Base-by-base conservation (phyloP, 2,888 invertebrate genomes). In the Frankliniella intonsa region DNA sequence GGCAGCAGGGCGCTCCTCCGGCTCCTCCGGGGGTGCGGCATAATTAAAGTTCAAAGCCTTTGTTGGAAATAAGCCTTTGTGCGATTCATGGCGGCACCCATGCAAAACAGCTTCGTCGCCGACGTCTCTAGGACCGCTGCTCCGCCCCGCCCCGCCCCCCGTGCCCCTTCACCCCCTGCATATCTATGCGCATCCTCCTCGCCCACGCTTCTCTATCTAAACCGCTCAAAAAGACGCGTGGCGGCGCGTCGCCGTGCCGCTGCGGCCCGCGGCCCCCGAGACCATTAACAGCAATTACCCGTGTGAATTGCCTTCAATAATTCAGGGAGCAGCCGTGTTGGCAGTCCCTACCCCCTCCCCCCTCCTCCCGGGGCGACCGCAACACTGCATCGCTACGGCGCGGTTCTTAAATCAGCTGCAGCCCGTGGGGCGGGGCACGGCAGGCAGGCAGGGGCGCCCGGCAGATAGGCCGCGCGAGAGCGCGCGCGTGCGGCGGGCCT, bases 251-350 rank as follows among this genome's bases (percentile, higher is more conserved):
- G 62, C 62, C 62, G 17, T 14, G 14, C 62, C 62, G 55, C 12
- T 55, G 62, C 62, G 62, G 7, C 11, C 0, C 62, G 5, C 55
- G 7, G 62, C 62, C 62, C n/a, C 62, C 38, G 62, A 62, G 62
- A 62, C 69, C 69, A 76, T 76, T 76, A 76, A 76, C 69, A 76
- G 69, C 69, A 76, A 76, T 76, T 76, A 76, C 69, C 69, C 69
- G 69, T 76, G 69, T 76, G 69, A 76, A 76, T 76, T 76, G 69
- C 69, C 69, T 76, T 25, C 69, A 76, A 25, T 76, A 76, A 76
- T 25, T 76, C 25, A 25, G 69, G 25, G 22, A 38, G 38, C 38
- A 38, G 38, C 38, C 2, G 38, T 38, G 38, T 38, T 38, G 38
- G 38, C 38, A 38, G 38, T 38, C 38, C 38, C 5, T 38, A 3